Base-by-base conservation (phyloP, 2,888 invertebrate genomes). In the Aphidoletes aphidimyza region DNA sequence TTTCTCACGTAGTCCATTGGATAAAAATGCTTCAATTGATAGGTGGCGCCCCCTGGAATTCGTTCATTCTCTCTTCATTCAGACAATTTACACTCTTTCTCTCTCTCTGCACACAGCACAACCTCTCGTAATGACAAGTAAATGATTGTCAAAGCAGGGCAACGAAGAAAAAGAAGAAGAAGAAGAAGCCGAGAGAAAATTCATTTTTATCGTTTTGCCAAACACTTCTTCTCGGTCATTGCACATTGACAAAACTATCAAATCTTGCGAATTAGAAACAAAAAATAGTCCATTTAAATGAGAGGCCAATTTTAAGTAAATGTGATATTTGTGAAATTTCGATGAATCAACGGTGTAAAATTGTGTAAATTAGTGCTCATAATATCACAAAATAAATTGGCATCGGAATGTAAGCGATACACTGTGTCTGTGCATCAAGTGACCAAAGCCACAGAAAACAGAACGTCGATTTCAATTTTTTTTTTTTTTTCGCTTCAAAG, bases 1-100 rank as follows among this genome's bases (percentile, higher is more conserved):
- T 54, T 54, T 54, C 54, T 54, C 54, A 54, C 54, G 54, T 54
- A 54, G 54, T 54, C 54, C 54, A 54, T 54, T 54, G n/a, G 54
- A 54, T n/a, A 54, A 22, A 22, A 22, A 22, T n/a, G 22, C 54
- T 22, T 22, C n/a, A 54, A 54, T 54, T 14, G 1, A 22, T 54
- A 6, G 54, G 54, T 54, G 54, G 54, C 54, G 54, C 54, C 54
- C 54, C 22, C 54, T 3, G 11, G 11, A 39, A 19, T 47, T 47
- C 47, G 19, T 9, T 47, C 54, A n/a, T 6, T 14, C 42, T 42
- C 42, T 42, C 42, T 42, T 42, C 42, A 9, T 42, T 42, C 8
- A 42, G 6, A 6, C 14, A 9, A 9, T 42, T 42, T 14, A 1
- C 30, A 26, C 11, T 69, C 69, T 81, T 39, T 78, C 36, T 36